Base-by-base conservation (phyloP, 2,113 vertebrate genomes). In the Garra rufa region DNA sequence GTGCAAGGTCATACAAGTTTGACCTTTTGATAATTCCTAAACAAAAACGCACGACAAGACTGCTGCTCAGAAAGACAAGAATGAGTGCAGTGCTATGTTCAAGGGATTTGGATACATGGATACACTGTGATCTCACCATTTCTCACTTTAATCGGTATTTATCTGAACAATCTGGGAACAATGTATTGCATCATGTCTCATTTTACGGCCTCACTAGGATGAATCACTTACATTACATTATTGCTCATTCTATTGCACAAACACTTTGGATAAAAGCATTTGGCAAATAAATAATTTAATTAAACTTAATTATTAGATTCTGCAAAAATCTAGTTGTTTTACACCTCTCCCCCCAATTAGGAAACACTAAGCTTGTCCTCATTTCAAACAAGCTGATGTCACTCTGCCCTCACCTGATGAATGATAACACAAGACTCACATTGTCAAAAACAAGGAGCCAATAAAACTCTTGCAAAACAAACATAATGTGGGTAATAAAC, bases 381-480 rank as follows among this genome's bases (percentile, higher is more conserved):
- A 11, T 8, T 43, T 46, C n/a, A 26, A 11, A 44, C 4, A 15
- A 48, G 1, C 6, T 26, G n/a, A 24, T 13, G 38, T n/a, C 69
- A 4, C 17, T 21, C 9, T 71, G 21, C n/a, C 21, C 41, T 26
- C 21, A 44, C n/a, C 21, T n/a, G 6, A 43, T n/a, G 19, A 71
- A 63, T 52, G 26, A 76, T 50, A 76, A 52, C 43, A 30, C 7
- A 50, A 28, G 73, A 76, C 46, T 11, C 46, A 11, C 6, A 26
- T 9, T 50, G 14, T 50, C 73, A 75, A 76, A 52, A 76, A 50
- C 73, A 76, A 76, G 73, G 6, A 76, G 50, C 5, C 30, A 59
- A 77, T 77, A 77, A 77, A 77, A 63, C 55, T 44, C 57, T 79
- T 26, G 13, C 55, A 79, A 46, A 59, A 44, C 38, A 43, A 79